Evolutionary conservation across 2,888 invertebrate genomes (phyloP).

Genomic region (Timema cristinae): DNA sequence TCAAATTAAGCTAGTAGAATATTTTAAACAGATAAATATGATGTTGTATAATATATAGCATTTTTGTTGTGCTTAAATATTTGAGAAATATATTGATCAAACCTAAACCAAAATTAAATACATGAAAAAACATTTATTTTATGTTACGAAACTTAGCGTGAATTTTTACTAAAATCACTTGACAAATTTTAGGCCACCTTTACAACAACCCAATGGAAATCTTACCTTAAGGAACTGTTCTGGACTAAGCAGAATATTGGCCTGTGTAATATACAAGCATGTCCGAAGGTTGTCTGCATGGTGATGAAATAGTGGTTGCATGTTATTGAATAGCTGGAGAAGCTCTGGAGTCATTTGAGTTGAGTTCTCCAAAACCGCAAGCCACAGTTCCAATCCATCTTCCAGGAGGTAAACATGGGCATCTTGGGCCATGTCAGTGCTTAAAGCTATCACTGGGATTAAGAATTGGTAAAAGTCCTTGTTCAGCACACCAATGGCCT

Average conservation of each 20-base stretch:
- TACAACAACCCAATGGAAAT: not conserved
- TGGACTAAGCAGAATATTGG: slow-evolving; percentile 75
- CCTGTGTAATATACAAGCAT: slow-evolving; percentile 76
- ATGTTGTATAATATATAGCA: too few relatives aligned
- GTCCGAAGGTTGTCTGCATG: slow-evolving; percentile 76
- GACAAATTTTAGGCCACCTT: too few relatives aligned
- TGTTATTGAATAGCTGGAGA: slow-evolving; percentile 68
- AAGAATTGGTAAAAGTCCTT: slow-evolving; percentile 51
- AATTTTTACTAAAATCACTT: too few relatives aligned
- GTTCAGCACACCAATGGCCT: slow-evolving; percentile 52
- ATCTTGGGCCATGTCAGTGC: slow-evolving; percentile 73
- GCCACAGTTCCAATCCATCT: slow-evolving; percentile 89
- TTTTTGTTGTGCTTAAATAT: too few relatives aligned
- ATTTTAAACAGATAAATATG: too few relatives aligned
- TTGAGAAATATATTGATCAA: too few relatives aligned
- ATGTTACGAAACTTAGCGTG: too few relatives aligned
- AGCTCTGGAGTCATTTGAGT: slow-evolving; percentile 59
- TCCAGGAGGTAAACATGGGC: slow-evolving; percentile 87
- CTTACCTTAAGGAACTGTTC: slow-evolving; percentile 60
- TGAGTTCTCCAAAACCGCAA: slow-evolving; percentile 74
- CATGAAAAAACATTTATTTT: too few relatives aligned
- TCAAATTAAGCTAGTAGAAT: too few relatives aligned
- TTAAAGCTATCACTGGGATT: slow-evolving; percentile 62
- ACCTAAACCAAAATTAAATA: too few relatives aligned
- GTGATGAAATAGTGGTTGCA: slow-evolving; percentile 71